These are phyloP conservation scores for Apteryx owenii DNA, from an alignment of 2,113 vertebrate genomes.

Conservation along the genomic window DNA sequence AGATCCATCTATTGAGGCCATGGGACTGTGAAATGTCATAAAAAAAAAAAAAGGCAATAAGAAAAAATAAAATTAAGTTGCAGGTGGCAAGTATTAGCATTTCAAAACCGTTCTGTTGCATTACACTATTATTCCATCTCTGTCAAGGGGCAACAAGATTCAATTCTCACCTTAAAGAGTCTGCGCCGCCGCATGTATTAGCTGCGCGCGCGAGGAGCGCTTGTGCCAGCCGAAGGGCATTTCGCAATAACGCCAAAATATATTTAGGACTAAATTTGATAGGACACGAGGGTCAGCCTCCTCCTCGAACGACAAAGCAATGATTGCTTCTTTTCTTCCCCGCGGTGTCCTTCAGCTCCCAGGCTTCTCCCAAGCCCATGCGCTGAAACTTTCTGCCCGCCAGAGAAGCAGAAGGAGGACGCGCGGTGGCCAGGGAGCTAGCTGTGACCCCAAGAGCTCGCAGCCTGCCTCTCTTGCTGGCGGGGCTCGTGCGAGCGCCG, in stretches of 20 bases:
- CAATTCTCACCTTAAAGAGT: slow-evolving; percentile 38
- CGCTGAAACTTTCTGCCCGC: not conserved
- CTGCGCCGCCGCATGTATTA: not conserved
- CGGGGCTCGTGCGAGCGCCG: not conserved
- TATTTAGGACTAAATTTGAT: slow-evolving; percentile 42
- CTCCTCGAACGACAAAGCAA: not conserved
- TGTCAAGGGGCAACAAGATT: slow-evolving; percentile 66
- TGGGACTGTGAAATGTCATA: slow-evolving; percentile 79
- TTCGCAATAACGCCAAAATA: not conserved
- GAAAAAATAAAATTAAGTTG: slow-evolving; percentile 79
- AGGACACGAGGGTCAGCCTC: not conserved
- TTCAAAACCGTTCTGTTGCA: slow-evolving; percentile 67
- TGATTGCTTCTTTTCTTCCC: not conserved
- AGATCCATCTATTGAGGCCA: slow-evolving; percentile 71
- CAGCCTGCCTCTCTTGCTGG: not conserved
- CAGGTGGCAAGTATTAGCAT: slow-evolving; percentile 73
- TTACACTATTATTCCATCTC: slow-evolving; percentile 53
- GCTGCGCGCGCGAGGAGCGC: not conserved
- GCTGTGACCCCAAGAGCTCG: not conserved
- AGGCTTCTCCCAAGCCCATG: slow-evolving; percentile 34
- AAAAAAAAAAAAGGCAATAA: slow-evolving; percentile 67
- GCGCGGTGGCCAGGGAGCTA: not conserved
- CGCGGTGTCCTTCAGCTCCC: not conserved
- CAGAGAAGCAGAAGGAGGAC: not conserved
- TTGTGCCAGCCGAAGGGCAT: slow-evolving; percentile 37